A percentile compares a stretch with the other conserved stretches of the same genome.
These are phyloP conservation scores for Drosophila serrata DNA, from an alignment of 1,140 invertebrate species.

Conservation along the genomic window DNA sequence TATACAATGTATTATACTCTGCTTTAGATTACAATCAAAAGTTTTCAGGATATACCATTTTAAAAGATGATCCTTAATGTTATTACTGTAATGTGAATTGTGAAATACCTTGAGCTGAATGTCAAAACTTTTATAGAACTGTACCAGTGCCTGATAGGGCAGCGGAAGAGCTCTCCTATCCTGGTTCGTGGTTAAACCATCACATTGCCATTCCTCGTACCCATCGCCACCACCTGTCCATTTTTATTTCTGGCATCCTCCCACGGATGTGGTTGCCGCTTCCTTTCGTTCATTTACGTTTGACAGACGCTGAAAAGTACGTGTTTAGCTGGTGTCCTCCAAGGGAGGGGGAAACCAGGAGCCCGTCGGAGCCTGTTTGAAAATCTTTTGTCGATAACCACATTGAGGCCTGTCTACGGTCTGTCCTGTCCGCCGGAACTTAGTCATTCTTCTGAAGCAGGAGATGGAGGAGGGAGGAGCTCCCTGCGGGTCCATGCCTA, in stretches of 20 bases:
- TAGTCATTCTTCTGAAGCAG: conserved; percentile 15
- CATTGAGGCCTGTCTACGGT: conserved; percentile 27
- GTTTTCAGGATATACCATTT: neutral
- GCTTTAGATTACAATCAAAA: neutral
- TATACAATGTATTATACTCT: no score
- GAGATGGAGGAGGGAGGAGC: no score
- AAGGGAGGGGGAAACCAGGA: conserved; percentile 4
- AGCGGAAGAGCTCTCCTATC: conserved; percentile 29
- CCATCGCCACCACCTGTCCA: conserved; percentile 18
- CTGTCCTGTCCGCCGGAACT: conserved; percentile 15
- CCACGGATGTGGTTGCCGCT: conserved; percentile 15
- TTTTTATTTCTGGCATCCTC: conserved; percentile 21
- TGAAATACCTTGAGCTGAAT: conserved; percentile 14
- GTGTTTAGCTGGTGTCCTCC: conserved; percentile 59
- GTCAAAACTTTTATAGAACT: conserved; percentile 29
- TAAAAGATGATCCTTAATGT: neutral
- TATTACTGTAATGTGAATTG: neutral
- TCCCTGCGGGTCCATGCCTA: conserved; percentile 38
- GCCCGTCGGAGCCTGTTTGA: conserved; percentile 25
- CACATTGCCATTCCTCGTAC: neutral
- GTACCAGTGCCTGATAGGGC: conserved; percentile 27
- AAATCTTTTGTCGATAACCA: conserved; percentile 70
- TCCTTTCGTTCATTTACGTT: conserved; percentile 46
- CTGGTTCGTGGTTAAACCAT: conserved; percentile 12
- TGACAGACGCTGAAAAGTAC: conserved; percentile 71